Percentiles rank a stretch among this genome's conserved stretches.
These are phyloP conservation scores for Nerophis lumbriciformis DNA, from an alignment of 2,113 vertebrate species.

Conservation along the genomic window DNA sequence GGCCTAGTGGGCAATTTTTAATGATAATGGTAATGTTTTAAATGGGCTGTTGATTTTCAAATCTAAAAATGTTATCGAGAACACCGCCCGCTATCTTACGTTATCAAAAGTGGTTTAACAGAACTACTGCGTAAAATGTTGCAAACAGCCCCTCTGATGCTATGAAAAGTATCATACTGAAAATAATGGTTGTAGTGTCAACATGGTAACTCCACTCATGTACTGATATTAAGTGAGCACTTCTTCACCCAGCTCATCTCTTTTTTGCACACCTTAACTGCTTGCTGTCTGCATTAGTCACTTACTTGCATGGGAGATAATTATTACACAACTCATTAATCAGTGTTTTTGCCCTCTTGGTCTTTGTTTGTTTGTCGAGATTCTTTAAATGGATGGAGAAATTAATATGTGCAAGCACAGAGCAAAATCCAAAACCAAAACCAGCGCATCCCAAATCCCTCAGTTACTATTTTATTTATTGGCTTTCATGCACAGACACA, in stretches of 20 bases:
- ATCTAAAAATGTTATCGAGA: too few species aligned
- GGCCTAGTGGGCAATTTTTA: too few species aligned
- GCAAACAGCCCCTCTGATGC: too few species aligned
- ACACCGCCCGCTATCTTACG: too few species aligned
- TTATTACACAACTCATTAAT: constrained; percentile 38
- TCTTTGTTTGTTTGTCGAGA: constrained; percentile 18
- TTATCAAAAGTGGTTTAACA: too few species aligned
- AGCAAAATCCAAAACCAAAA: constrained; percentile 9
- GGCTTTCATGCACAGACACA: not conserved
- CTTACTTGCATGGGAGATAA: constrained; percentile 1
- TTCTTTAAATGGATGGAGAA: constrained; percentile 28
- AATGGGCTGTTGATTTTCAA: too few species aligned
- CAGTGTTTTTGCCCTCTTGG: constrained; percentile 20
- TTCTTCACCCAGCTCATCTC: not conserved
- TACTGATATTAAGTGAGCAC: not conserved
- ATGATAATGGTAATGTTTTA: too few species aligned
- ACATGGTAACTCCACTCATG: not conserved
- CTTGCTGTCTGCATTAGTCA: not conserved
- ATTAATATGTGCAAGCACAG: constrained; percentile 19
- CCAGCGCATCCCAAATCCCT: constrained; percentile 8
- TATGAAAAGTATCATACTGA: too few species aligned
- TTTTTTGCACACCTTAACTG: constrained; percentile 5
- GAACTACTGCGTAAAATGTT: too few species aligned
- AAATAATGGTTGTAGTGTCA: not conserved
- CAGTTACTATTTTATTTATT: constrained; percentile 17